Base-by-base conservation (phyloP, 2,888 invertebrate species). In the Horisme vitalbata region DNA sequence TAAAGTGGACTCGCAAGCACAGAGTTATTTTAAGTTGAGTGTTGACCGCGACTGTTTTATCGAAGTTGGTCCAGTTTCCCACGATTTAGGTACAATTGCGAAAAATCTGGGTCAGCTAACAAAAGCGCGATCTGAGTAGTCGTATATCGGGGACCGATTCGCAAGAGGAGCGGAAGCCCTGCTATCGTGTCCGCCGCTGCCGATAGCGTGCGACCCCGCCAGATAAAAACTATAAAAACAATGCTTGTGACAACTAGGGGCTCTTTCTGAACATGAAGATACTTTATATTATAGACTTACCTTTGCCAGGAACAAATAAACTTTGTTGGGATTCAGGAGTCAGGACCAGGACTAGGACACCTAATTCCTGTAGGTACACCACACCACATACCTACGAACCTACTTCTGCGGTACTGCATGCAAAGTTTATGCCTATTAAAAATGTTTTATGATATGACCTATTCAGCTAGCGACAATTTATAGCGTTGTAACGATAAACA, bases 151-250 rank as follows among this genome's bases (percentile, higher is more conserved):
- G 43, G 38, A 45, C 10, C 32, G 52, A 47, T 52, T 49, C 41
- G 55, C 57, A 51, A 52, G 60, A 45, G 41, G 59, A 67, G 70
- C 83, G 83, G 83, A 83, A 83, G 74, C 77, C 35, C 33, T 9
- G 59, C 53, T 68, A 72, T 78, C 71, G 67, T 68, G 75, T 74
- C 78, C 75, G 79, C 67, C 26, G 27, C 61, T 3, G 8, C 23
- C 23, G 70, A 71, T 71, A 71, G 45, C 57, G 57, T 44, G 73
- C 39, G 49, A 43, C 39, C 35, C 48, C 44, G 39, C 14, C 58
- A 53, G 80, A 82, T 79, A 81, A 79, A n/a, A 63, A 48, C 45
- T 59, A 59, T 60, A 65, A 74, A 73, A 75, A 68, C 65, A 68
- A 37, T 36, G 51, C 45, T 68, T 70, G 63, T 72, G 64, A 58